A percentile compares a stretch with the other conserved stretches of the same genome.
phyloP scores from a whole-genome alignment of 2,797 vertebrate species.

The Sternarchorhynchus goeldii region DNA sequence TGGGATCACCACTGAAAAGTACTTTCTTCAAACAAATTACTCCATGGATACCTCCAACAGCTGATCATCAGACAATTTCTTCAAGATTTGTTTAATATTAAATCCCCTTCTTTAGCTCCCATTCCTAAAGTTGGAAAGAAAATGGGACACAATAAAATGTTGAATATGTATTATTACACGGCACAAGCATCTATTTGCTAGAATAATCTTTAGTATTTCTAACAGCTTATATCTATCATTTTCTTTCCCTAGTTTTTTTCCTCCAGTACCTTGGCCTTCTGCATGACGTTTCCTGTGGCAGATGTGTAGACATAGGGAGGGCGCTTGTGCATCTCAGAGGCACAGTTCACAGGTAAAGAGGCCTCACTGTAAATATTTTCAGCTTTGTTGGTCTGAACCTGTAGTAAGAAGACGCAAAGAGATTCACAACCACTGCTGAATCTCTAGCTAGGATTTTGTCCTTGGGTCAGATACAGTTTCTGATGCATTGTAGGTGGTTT shows the following conservation, averaged over 20 bases:
- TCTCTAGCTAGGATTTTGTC: no score
- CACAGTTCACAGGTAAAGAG: constrained; percentile 84
- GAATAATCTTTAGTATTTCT: not conserved
- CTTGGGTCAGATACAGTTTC: no score
- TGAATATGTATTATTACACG: not conserved
- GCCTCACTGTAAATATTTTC: constrained; percentile 75
- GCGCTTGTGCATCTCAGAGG: constrained; percentile 87
- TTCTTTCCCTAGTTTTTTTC: not conserved
- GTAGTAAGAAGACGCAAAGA: constrained; percentile 9
- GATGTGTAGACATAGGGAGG: constrained; percentile 84
- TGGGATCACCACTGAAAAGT: not conserved
- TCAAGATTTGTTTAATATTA: constrained; percentile 64
- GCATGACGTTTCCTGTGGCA: constrained; percentile 88
- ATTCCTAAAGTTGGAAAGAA: constrained; percentile 81
- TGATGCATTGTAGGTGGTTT: not conserved
- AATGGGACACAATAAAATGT: not conserved
- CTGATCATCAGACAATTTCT: constrained; percentile 26
- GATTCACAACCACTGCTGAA: not conserved
- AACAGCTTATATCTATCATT: no score
- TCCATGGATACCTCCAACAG: not conserved
- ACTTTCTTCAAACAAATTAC: constrained; percentile 19
- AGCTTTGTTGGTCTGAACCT: constrained; percentile 66
- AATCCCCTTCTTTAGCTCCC: constrained; percentile 93
- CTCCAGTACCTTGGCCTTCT: constrained; percentile 89
- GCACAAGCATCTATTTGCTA: not conserved